These are phyloP conservation scores for Arbacia lixula DNA, from an alignment of 53 echinoderm and acorn worm species.

Conservation along the genomic window DNA sequence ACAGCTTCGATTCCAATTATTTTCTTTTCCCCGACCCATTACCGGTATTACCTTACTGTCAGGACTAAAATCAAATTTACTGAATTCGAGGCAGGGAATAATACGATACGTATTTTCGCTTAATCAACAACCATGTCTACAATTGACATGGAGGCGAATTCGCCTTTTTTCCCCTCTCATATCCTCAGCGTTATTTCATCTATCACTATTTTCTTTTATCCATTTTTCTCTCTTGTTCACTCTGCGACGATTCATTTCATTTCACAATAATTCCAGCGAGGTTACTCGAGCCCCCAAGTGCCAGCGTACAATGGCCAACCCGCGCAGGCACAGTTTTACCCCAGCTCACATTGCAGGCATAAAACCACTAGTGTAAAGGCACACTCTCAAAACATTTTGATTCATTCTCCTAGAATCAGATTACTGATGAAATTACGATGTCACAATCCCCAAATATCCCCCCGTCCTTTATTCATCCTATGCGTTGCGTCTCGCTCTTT, in stretches of 20 bases:
- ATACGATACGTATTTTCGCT: constrained; percentile 30
- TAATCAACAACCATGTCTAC: constrained; percentile 30
- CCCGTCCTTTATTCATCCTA: not conserved
- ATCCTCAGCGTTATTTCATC: constrained; percentile 19
- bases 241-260: constrained; percentile 48
- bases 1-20: constrained; percentile 44
- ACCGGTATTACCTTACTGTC: constrained; percentile 48
- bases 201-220: constrained; percentile 40
- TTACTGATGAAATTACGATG: constrained; percentile 56
- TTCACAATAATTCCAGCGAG: constrained; percentile 40
- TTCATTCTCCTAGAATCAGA: constrained; percentile 47
- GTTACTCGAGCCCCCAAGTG: constrained; percentile 27
- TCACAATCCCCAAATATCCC: constrained; percentile 47
- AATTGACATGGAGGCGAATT: constrained; percentile 41
- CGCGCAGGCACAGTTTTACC: constrained; percentile 49
- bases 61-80: constrained; percentile 43
- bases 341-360: constrained; percentile 26
- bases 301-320: constrained; percentile 15
- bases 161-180: constrained; percentile 14
- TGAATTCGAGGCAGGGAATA: constrained; percentile 7
- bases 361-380: constrained; percentile 45
- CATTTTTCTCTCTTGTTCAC: constrained; percentile 15
- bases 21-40: constrained; percentile 50
- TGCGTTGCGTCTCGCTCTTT: not conserved
- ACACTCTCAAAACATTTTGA: constrained; percentile 55